Conservation (phyloP, 2,888 invertebrate species). For the Oscheius myriophilus region DNA sequence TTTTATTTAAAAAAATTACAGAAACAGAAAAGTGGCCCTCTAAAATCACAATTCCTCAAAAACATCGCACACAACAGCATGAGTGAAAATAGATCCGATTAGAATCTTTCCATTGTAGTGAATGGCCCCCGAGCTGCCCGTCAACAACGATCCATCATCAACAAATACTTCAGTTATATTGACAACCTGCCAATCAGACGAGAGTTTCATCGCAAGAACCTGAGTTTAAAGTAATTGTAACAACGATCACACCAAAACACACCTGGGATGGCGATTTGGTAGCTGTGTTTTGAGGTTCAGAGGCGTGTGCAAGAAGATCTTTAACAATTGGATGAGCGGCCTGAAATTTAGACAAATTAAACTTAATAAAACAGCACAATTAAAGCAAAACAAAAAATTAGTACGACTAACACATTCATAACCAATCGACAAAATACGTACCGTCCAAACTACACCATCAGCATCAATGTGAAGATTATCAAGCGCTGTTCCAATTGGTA, state of each 20-base stretch:
- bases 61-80: conserved; percentile 27
- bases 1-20: no score
- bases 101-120: conserved; percentile 36
- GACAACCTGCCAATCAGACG: conserved; percentile 31
- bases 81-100: conserved; percentile 36
- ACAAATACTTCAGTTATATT: conserved; percentile 38
- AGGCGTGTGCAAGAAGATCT: conserved; percentile 31
- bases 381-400: no score
- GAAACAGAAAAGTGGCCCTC: no score
- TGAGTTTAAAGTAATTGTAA: conserved; percentile 6
- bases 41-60: not conserved
- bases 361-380: no score
- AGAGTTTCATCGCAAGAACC: conserved; percentile 42
- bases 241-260: no score
- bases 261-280: conserved; percentile 39
- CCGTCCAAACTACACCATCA: conserved; percentile 36
- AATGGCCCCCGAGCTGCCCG: conserved; percentile 34
- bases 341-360: conserved; percentile 24
- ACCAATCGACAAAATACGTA: no score
- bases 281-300: conserved; percentile 14
- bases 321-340: conserved; percentile 48
- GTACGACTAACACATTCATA: no score
- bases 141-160: conserved; percentile 43
- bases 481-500: conserved; percentile 35
- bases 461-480: conserved; percentile 49